These are phyloP conservation scores for Lasioglossum morio DNA, from an alignment of 2,888 invertebrate genomes.

Conservation along the genomic window DNA sequence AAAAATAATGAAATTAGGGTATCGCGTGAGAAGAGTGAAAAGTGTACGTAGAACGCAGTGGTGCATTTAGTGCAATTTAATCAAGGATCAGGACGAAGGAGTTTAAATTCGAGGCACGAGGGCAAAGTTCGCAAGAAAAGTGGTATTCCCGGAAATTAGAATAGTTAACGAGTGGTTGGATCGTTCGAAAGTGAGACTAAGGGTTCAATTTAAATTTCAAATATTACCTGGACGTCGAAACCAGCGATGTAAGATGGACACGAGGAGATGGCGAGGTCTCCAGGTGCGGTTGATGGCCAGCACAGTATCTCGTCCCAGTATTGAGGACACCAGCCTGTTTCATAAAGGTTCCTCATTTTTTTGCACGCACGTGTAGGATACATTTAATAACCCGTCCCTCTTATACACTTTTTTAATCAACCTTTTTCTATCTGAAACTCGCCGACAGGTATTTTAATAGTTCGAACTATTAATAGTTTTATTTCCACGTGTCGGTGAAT, in stretches of 20 bases:
- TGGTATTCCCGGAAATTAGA: not conserved
- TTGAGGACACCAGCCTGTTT: slow-evolving; percentile 85
- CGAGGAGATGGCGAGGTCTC: slow-evolving; percentile 81
- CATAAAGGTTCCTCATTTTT: slow-evolving; percentile 15
- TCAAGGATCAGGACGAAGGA: not conserved
- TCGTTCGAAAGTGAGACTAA: not conserved
- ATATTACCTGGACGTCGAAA: slow-evolving; percentile 81
- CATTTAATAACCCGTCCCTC: not conserved
- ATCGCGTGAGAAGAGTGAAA: not conserved
- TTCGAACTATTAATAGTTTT: not conserved
- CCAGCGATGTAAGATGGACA: slow-evolving; percentile 87
- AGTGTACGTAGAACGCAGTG: not conserved
- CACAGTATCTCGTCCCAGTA: slow-evolving; percentile 87
- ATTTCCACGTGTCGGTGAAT: not conserved
- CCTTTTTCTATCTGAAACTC: not conserved
- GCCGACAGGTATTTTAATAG: not conserved
- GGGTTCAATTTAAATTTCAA: not conserved
- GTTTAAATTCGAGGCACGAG: not conserved
- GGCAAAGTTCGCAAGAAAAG: not conserved
- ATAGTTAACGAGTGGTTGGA: not conserved
- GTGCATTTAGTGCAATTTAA: not conserved
- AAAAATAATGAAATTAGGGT: not conserved
- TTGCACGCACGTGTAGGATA: not conserved
- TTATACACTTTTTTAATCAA: not conserved
- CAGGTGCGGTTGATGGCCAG: slow-evolving; percentile 86